A percentile compares a stretch with the other conserved stretches of the same genome.
Conservation (phyloP, 2,113 vertebrate genomes). For the Struthio camelus region DNA sequence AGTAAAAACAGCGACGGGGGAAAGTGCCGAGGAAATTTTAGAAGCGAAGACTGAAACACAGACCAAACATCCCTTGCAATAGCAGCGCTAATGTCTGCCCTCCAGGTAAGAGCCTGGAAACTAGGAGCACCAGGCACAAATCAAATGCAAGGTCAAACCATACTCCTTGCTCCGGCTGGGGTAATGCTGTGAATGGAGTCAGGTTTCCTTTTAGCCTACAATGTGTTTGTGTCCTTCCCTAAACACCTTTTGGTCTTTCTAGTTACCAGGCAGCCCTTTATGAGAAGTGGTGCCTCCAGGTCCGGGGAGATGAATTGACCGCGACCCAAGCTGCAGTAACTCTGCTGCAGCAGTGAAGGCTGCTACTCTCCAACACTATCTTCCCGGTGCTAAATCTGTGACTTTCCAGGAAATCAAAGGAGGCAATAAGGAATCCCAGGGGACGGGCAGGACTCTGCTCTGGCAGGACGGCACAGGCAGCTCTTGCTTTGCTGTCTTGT, state of each 20-base stretch:
- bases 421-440: background rate
- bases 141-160: too few relatives aligned
- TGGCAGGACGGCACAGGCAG: background rate
- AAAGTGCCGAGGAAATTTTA: background rate
- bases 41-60: background rate
- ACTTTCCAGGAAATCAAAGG: background rate
- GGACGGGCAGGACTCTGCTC: background rate
- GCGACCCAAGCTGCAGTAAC: background rate
- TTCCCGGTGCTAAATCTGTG: fast-evolving
- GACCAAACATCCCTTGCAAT: background rate
- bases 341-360: background rate
- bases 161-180: background rate
- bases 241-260: background rate
- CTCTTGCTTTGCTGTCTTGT: background rate
- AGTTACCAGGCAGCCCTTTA: background rate
- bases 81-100: fast-evolving
- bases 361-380: background rate
- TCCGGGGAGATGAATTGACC: background rate
- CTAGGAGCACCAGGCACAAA: too few relatives aligned
- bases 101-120: background rate
- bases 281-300: background rate
- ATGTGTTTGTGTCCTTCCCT: background rate
- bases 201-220: background rate
- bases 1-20: background rate
- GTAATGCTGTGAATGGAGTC: background rate